Base-by-base conservation (phyloP, 1,140 invertebrate genomes). In the Nomia melanderi region DNA sequence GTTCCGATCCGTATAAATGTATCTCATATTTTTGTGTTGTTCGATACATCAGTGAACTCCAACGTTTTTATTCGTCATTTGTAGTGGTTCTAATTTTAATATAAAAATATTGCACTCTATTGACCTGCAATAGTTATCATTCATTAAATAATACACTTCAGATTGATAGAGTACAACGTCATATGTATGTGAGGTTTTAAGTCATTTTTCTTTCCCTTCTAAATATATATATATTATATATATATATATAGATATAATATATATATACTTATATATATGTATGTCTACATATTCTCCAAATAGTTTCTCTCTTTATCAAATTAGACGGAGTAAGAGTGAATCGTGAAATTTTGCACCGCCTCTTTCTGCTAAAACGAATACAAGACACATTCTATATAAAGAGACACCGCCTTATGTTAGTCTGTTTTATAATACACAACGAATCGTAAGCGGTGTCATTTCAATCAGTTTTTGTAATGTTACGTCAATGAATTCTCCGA, bases 401-500 rank as follows among this genome's bases (percentile, higher is more conserved):
- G 44, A 64, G 67, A 80, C 69, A 84, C 69, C 78, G 67, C 69
- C 69, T 67, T 60, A 70, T 44, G 44, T 75, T 70, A 77, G 63
- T 79, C 64, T 53, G 69, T 83, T 83, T 83, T 71, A 83, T 75
- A 75, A 63, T 65, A 64, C 77, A 74, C 53, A 71, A 65, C 67
- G 54, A 74, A 83, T 83, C 54, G n/a, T 83, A 75, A 79, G 75
- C 78, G 69, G 47, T 47, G 63, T 53, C 77, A 44, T 71, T 80
- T 79, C 25, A 63, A 81, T 72, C 44, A 65, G 72, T 41, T 66
- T 84, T 78, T 83, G 80, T 53, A 85, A 83, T 79, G 23, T 86
- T 84, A 79, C 69, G 79, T 86, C 74, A 87, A 44, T 86, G 59
- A 84, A 84, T 87, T 84, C 73, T 84, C 85, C 82, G 85, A 62